Evolutionary conservation across 1,140 invertebrate species (phyloP).

Genomic region (Helicoverpa armigera): DNA sequence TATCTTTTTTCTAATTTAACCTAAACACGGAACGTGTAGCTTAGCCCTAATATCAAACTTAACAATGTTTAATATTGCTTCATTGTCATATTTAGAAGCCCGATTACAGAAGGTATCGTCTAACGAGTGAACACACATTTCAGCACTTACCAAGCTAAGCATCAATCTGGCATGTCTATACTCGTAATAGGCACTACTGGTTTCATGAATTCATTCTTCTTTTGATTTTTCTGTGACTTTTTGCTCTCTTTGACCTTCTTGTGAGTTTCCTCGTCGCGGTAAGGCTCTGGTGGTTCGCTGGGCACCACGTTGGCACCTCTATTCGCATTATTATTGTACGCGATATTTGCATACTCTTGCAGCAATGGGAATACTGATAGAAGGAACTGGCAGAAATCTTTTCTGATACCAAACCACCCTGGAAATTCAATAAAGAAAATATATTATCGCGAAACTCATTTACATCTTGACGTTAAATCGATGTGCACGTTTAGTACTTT

Average conservation of each 20-base stretch:
- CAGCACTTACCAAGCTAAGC: constrained; percentile 43
- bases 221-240: constrained; percentile 88
- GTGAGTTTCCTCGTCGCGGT: constrained; percentile 85
- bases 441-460: neutral
- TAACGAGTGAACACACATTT: constrained; percentile 73
- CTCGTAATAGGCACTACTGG: constrained; percentile 95
- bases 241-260: constrained; percentile 88
- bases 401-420: constrained; percentile 99
- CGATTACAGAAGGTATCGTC: constrained; percentile 63
- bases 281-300: constrained; percentile 83
- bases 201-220: constrained; percentile 92
- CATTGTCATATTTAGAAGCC: constrained; percentile 63
- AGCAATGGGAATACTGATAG: constrained; percentile 96
- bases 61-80: constrained; percentile 76
- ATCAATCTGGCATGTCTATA: constrained; percentile 96
- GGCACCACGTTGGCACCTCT: constrained; percentile 77
- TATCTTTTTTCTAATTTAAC: constrained; percentile 48
- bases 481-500: neutral
- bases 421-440: constrained; percentile 51
- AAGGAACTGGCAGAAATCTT: constrained; percentile 98
- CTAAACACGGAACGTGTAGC: constrained; percentile 55
- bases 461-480: no score
- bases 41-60: constrained; percentile 74
- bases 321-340: constrained; percentile 92
- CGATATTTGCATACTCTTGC: constrained; percentile 99